Conservation (phyloP, 2,113 vertebrate genomes). For the Melierax canorus region DNA sequence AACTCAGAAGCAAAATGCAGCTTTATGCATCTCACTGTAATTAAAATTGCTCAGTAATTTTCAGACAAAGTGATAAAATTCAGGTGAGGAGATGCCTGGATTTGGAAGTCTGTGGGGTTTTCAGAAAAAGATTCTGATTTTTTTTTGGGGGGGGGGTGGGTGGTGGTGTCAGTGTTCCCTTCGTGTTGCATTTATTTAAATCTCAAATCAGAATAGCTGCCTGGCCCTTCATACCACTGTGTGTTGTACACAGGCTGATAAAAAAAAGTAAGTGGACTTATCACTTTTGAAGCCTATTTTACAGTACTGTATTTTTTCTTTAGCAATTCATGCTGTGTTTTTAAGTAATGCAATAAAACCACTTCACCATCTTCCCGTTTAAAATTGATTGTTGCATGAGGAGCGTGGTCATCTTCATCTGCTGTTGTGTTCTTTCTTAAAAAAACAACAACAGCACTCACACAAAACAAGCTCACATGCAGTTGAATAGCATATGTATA, state of each 20-base stretch:
- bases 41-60: background rate
- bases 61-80: background rate
- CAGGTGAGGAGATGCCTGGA: background rate
- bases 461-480: background rate
- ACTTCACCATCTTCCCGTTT: constrained; percentile 11
- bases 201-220: background rate
- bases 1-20: background rate
- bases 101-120: background rate
- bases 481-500: background rate
- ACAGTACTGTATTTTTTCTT: background rate
- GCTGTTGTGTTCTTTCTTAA: background rate
- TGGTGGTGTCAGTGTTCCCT: background rate
- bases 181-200: constrained; percentile 21
- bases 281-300: constrained; percentile 46
- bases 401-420: background rate
- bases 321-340: constrained; percentile 36
- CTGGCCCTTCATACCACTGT: background rate
- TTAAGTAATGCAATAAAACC: constrained; percentile 53
- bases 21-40: background rate
- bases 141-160: background rate
- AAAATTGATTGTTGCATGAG: constrained; percentile 37
- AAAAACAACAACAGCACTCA: background rate
- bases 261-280: constrained; percentile 40
- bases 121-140: background rate
- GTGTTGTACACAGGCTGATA: constrained; percentile 24